These are phyloP conservation scores for Lordiphosa collinella DNA, from an alignment of 1,140 invertebrate species.

Conservation along the genomic window DNA sequence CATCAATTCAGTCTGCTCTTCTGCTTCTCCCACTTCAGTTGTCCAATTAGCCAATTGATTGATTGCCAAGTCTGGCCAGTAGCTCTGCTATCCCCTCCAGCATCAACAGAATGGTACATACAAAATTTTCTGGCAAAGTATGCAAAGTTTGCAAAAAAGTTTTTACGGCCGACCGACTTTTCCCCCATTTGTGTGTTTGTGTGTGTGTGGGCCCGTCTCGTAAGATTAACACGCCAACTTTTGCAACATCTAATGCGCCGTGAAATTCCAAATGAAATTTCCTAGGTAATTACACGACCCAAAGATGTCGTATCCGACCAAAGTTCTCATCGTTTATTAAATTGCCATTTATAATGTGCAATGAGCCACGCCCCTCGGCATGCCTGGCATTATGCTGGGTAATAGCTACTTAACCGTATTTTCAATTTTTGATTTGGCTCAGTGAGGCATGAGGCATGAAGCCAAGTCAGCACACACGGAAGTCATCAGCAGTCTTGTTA, in stretches of 20 bases:
- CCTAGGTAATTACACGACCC: slow-evolving; percentile 59
- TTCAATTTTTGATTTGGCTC: slow-evolving; percentile 72
- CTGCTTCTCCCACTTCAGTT: slow-evolving; percentile 44
- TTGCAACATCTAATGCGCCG: slow-evolving; percentile 56
- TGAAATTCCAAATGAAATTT: slow-evolving; percentile 74
- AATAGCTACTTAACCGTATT: slow-evolving; percentile 77
- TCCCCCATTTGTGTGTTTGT: slow-evolving; percentile 25
- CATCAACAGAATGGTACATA: slow-evolving; percentile 30
- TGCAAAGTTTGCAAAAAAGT: slow-evolving; percentile 65
- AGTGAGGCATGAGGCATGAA: slow-evolving; percentile 8
- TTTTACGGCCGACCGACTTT: slow-evolving; percentile 52
- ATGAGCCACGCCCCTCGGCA: slow-evolving; percentile 9
- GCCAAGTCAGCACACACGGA: slow-evolving; percentile 56
- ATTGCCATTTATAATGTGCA: slow-evolving; percentile 57
- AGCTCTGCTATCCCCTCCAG: slow-evolving; percentile 14
- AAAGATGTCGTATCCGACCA: slow-evolving; percentile 15
- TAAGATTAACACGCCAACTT: slow-evolving; percentile 41
- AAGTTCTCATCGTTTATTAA: slow-evolving; percentile 45
- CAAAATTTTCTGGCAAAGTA: slow-evolving; percentile 51
- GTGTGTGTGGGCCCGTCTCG: slow-evolving; percentile 1
- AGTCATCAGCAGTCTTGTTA: slow-evolving; percentile 75
- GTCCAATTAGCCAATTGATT: slow-evolving; percentile 61
- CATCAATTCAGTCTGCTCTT: slow-evolving; percentile 1
- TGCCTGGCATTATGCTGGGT: slow-evolving; percentile 42
- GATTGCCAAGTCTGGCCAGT: slow-evolving; percentile 57